These are phyloP conservation scores for Drosophila antonietae DNA, from an alignment of 2,888 invertebrate species.

Conservation along the genomic window DNA sequence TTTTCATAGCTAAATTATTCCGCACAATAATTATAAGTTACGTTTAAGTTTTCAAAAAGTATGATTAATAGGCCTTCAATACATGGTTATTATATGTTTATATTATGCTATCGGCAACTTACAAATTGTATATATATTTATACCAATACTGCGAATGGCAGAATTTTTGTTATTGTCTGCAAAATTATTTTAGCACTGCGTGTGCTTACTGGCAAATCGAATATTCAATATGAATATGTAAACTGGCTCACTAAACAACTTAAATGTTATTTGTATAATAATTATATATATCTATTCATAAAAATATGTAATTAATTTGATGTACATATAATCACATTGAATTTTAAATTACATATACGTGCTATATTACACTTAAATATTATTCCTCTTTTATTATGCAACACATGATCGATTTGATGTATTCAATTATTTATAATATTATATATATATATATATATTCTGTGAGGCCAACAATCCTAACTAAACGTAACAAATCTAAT, in stretches of 20 bases:
- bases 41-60: conserved; percentile 62
- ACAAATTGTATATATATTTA: conserved; percentile 47
- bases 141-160: conserved; percentile 47
- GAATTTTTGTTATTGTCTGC: conserved; percentile 50
- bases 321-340: conserved; percentile 80
- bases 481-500: neutral
- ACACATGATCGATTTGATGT: conserved; percentile 61
- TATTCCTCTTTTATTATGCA: conserved; percentile 54
- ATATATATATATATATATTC: too few species aligned
- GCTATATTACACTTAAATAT: conserved; percentile 45
- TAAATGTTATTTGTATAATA: conserved; percentile 63
- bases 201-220: conserved; percentile 63
- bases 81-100: conserved; percentile 42
- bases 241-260: conserved; percentile 67
- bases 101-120: conserved; percentile 39
- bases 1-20: conserved; percentile 46
- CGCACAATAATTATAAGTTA: conserved; percentile 65
- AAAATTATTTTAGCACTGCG: conserved; percentile 48
- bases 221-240: conserved; percentile 64
- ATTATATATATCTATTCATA: conserved; percentile 33
- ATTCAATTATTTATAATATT: conserved; percentile 34
- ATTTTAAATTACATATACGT: conserved; percentile 65
- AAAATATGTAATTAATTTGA: conserved; percentile 66
- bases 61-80: conserved; percentile 39
- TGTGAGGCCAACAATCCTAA: neutral